phyloP scores from a whole-genome alignment of 2,888 invertebrate species.

The Brachypalpus laphriformis region DNA sequence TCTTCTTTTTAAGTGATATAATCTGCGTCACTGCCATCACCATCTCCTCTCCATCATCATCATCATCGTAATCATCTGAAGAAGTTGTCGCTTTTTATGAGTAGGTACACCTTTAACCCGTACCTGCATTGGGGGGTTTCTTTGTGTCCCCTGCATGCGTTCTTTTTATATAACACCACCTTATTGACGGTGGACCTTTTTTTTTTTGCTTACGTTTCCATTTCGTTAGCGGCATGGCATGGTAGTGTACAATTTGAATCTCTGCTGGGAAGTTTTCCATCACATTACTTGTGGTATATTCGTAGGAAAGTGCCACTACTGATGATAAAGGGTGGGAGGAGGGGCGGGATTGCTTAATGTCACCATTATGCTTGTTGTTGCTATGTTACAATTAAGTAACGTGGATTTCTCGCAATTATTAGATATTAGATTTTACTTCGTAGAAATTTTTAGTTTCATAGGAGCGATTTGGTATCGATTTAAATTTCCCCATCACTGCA shows the following conservation, averaged over 20 bases:
- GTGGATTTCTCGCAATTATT: slow-evolving; percentile 2
- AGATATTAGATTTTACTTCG: slow-evolving; percentile 8
- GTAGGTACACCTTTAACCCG: background rate
- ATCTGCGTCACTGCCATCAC: slow-evolving; percentile 30
- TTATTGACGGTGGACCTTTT: slow-evolving; percentile 7
- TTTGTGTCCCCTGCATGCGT: slow-evolving; percentile 17
- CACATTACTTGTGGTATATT: slow-evolving; percentile 25
- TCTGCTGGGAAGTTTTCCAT: slow-evolving; percentile 40
- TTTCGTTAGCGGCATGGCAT: no score
- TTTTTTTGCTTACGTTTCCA: slow-evolving; percentile 3
- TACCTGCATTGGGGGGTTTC: background rate
- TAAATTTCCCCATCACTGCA: background rate
- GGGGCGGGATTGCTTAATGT: slow-evolving; percentile 21
- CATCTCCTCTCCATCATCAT: slow-evolving; percentile 22
- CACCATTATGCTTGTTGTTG: slow-evolving; percentile 14
- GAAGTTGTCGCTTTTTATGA: slow-evolving; percentile 27
- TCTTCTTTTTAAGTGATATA: slow-evolving; percentile 40
- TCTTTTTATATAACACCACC: slow-evolving; percentile 42
- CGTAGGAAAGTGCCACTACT: slow-evolving; percentile 21
- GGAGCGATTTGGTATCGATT: slow-evolving; percentile 14
- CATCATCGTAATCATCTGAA: slow-evolving; percentile 18
- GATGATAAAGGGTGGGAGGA: slow-evolving; percentile 4
- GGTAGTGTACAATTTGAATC: slow-evolving; percentile 18
- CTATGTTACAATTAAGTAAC: slow-evolving; percentile 2
- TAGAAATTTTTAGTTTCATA: background rate